Evolutionary conservation across 2,113 vertebrate genomes (phyloP).

Genomic region (Lepus americanus): DNA sequence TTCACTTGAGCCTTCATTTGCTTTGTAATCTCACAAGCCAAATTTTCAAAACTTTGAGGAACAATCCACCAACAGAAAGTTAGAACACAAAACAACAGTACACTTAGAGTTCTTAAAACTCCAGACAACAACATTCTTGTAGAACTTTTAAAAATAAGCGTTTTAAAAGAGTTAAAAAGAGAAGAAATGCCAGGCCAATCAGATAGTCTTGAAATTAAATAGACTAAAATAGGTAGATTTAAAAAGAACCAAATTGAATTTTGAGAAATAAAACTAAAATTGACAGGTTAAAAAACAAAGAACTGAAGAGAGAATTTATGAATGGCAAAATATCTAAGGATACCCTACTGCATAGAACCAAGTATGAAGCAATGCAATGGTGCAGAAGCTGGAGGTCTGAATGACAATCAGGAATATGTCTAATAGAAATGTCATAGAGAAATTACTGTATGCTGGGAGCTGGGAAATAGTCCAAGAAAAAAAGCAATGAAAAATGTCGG

Average conservation of each 20-base stretch:
- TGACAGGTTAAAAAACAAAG: neutral
- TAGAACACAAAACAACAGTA: neutral
- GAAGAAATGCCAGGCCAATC: neutral
- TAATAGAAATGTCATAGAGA: neutral
- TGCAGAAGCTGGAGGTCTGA: neutral
- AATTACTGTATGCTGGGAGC: neutral
- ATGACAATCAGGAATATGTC: neutral
- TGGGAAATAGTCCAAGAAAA: neutral
- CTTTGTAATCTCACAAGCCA: neutral
- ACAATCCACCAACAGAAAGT: neutral
- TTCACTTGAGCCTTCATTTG: neutral
- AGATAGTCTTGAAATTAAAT: neutral
- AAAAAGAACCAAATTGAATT: neutral
- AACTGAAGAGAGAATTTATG: neutral
- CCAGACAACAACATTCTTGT: neutral
- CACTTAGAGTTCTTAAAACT: neutral
- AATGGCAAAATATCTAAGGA: neutral
- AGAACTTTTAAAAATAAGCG: neutral
- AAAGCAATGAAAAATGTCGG: neutral
- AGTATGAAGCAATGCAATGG: neutral
- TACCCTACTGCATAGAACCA: neutral
- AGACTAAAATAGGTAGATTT: neutral
- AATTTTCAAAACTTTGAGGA: neutral
- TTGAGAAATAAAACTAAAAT: constrained; percentile 16
- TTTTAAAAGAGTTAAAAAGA: neutral